Percentiles rank a stretch among this genome's conserved stretches.
Conservation (phyloP, 1,140 invertebrate species). For the Diabrotica virgifera region DNA sequence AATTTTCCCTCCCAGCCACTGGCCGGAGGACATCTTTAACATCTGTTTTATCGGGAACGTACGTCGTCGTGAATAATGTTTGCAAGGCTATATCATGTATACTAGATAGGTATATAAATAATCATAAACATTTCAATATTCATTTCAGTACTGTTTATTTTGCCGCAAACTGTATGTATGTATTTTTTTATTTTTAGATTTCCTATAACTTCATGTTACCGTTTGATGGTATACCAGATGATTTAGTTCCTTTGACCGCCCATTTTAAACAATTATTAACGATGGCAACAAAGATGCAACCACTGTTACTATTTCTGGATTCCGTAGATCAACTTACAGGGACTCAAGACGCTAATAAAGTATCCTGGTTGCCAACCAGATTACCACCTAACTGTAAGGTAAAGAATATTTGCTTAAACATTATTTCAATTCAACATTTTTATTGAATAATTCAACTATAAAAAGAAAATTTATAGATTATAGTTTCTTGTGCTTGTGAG, state of each 20-base stretch:
- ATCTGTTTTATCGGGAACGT: too few species aligned
- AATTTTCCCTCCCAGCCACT: too few species aligned
- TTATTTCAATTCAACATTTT: too few species aligned
- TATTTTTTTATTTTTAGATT: slow-evolving; percentile 61
- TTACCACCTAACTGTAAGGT: slow-evolving; percentile 90
- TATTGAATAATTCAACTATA: too few species aligned
- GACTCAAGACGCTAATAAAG: slow-evolving; percentile 88
- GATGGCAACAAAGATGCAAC: slow-evolving; percentile 75
- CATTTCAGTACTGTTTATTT: too few species aligned
- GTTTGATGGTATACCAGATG: slow-evolving; percentile 92
- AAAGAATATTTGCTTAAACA: slow-evolving; percentile 25
- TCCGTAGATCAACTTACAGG: slow-evolving; percentile 95
- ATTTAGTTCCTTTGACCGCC: slow-evolving; percentile 91
- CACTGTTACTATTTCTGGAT: slow-evolving; percentile 84
- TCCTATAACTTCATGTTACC: slow-evolving; percentile 92
- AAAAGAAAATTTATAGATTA: slow-evolving; percentile 59
- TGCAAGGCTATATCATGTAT: too few species aligned
- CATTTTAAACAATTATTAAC: slow-evolving; percentile 93
- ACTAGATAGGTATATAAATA: too few species aligned
- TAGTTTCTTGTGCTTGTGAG: slow-evolving; percentile 86
- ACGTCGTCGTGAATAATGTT: too few species aligned
- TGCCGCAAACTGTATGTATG: too few species aligned
- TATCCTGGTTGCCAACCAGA: slow-evolving; percentile 90
- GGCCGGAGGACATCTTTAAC: too few species aligned
- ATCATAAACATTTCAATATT: too few species aligned